Base-by-base conservation (phyloP, 1,140 invertebrate genomes). In the Trichogramma pretiosum region DNA sequence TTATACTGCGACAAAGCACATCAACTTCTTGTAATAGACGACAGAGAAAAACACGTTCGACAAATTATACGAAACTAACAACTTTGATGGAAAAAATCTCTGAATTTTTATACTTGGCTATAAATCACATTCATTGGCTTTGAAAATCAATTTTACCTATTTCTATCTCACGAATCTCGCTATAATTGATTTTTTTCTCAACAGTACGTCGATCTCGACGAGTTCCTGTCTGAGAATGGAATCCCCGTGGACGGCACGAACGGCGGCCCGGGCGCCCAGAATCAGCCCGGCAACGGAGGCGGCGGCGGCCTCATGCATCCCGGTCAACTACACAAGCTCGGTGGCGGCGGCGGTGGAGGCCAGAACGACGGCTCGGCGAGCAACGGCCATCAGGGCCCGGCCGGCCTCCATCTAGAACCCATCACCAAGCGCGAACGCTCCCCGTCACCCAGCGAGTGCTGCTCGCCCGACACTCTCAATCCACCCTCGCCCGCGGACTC, bases 151-250 rank as follows among this genome's bases (percentile, higher is more conserved):
- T n/a, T n/a, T n/a, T n/a, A n/a, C n/a, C n/a, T n/a, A n/a, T n/a
- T n/a, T n/a, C n/a, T n/a, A n/a, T n/a, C n/a, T n/a, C n/a, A n/a
- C n/a, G n/a, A n/a, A n/a, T n/a, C n/a, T n/a, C n/a, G n/a, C n/a
- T n/a, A n/a, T n/a, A n/a, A n/a, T n/a, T n/a, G n/a, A n/a, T n/a
- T n/a, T n/a, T n/a, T n/a, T 28, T 28, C 19, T 51, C 55, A 51
- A 33, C 47, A 92, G 83, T 94, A 93, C 72, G 89, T 94, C 75
- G 92, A 95, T 74, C 75, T 96, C 74, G 92, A 96, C 73, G 91
- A 94, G 74, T 95, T 96, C 74, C 79, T 96, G 55, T 88, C 85
- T 54, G 91, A 94, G 72, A 94, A 93, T 72, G 89, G 87, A 53
- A 88, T 89, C 70, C 85, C 86, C 46, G 81, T 84, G 60, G 85